Evolutionary conservation across 2,888 invertebrate species (phyloP).

Genomic region (Athripsodes cinereus): DNA sequence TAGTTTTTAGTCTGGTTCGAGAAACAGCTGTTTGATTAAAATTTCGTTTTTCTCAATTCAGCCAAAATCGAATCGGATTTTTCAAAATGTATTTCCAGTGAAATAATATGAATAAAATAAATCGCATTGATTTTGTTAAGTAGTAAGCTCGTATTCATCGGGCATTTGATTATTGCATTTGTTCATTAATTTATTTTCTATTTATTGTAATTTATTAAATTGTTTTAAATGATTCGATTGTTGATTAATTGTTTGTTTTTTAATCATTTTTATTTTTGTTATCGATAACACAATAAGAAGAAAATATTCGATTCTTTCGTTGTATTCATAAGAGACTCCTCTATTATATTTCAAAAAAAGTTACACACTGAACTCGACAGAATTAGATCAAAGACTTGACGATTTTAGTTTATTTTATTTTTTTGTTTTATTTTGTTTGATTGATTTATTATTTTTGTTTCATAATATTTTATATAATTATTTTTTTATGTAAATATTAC

Average conservation of each 20-base stretch:
- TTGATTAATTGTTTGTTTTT: constrained; percentile 3
- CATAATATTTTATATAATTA: not conserved
- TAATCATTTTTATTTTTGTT: constrained; percentile 5
- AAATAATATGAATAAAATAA: not conserved
- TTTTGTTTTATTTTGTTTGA: constrained; percentile 15
- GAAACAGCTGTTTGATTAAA: not conserved
- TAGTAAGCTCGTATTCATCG: not conserved
- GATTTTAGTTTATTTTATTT: constrained; percentile 14
- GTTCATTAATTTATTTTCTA: constrained; percentile 23
- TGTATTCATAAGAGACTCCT: constrained; percentile 14
- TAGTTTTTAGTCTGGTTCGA: not conserved
- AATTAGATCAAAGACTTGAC: constrained; percentile 23
- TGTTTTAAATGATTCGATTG: constrained; percentile 8
- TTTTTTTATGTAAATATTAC: constrained; percentile 7
- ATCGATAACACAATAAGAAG: constrained; percentile 2
- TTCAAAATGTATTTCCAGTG: not conserved
- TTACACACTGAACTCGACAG: constrained; percentile 15
- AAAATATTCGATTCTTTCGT: constrained; percentile 22
- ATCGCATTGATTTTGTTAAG: not conserved
- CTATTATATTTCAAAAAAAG: constrained; percentile 4
- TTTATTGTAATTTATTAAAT: constrained; percentile 27
- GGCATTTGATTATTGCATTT: constrained; percentile 7
- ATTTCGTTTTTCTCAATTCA: constrained; percentile 1
- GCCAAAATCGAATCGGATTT: not conserved
- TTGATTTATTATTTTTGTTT: constrained; percentile 4